phyloP scores from a whole-genome alignment of 2,797 vertebrate genomes.

The Alexandromys oeconomus region DNA sequence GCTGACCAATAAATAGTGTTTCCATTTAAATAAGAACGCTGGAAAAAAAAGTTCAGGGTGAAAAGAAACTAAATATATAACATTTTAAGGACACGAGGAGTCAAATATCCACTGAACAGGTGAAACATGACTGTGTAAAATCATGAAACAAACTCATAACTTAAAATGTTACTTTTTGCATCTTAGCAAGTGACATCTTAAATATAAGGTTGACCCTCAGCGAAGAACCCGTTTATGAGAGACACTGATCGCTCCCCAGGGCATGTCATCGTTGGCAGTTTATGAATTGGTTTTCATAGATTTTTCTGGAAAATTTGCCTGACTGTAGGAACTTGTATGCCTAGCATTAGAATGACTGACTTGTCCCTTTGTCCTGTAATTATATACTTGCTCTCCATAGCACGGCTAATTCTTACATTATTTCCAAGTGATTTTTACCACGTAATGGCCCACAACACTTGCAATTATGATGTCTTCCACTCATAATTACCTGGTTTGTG shows the following conservation, averaged over 20 bases:
- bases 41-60: neutral
- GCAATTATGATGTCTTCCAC: neutral
- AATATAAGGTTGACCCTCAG: neutral
- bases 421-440: slow-evolving; percentile 30
- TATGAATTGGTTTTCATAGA: neutral
- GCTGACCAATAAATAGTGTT: neutral
- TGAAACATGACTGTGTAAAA: neutral
- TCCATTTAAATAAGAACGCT: slow-evolving; percentile 10
- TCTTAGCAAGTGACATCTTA: slow-evolving; percentile 54
- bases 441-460: neutral
- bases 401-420: neutral
- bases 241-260: neutral
- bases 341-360: neutral
- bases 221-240: neutral
- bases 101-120: neutral
- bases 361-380: slow-evolving; percentile 13
- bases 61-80: neutral
- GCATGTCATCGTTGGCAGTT: neutral
- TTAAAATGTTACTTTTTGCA: neutral
- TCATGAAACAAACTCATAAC: neutral
- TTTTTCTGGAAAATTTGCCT: slow-evolving; percentile 12
- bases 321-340: neutral
- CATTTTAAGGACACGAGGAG: neutral
- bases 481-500: neutral
- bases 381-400: neutral